Evolutionary conservation across 1,140 invertebrate genomes (phyloP).

Genomic region (Lethrus apterus): DNA sequence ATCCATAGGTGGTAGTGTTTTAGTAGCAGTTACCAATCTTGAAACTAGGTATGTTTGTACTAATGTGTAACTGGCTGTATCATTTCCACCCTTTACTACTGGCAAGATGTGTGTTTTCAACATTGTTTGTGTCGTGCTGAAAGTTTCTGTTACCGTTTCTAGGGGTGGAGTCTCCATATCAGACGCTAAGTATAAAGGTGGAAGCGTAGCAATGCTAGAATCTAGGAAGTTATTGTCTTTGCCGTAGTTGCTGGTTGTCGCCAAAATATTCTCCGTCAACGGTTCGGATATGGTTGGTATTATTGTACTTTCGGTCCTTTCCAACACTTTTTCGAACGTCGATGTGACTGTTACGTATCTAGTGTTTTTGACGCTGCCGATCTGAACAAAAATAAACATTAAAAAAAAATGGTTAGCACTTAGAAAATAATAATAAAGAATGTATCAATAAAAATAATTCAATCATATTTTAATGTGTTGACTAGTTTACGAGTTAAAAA

Average conservation of each 20-base stretch:
- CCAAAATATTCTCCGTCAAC: slow-evolving; percentile 78
- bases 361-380: slow-evolving; percentile 78
- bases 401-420: slow-evolving; percentile 1
- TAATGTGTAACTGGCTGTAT: slow-evolving; percentile 67
- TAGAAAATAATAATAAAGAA: too few species aligned
- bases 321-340: slow-evolving; percentile 67
- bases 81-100: slow-evolving; percentile 60
- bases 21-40: slow-evolving; percentile 75
- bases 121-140: slow-evolving; percentile 79
- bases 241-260: slow-evolving; percentile 63
- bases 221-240: slow-evolving; percentile 64
- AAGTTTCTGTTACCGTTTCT: slow-evolving; percentile 83
- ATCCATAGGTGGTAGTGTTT: slow-evolving; percentile 79
- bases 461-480: too few species aligned
- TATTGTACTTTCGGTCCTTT: slow-evolving; percentile 45
- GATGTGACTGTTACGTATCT: slow-evolving; percentile 77
- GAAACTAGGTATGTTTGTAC: slow-evolving; percentile 85
- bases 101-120: slow-evolving; percentile 82
- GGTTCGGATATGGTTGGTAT: slow-evolving; percentile 60
- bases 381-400: slow-evolving; percentile 48
- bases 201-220: slow-evolving; percentile 72
- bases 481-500: too few species aligned
- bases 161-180: slow-evolving; percentile 71
- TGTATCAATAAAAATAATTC: too few species aligned
- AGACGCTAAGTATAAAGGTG: slow-evolving; percentile 65